phyloP scores from a whole-genome alignment of 2,797 vertebrate species.

The Paedocypris micromegethes region DNA sequence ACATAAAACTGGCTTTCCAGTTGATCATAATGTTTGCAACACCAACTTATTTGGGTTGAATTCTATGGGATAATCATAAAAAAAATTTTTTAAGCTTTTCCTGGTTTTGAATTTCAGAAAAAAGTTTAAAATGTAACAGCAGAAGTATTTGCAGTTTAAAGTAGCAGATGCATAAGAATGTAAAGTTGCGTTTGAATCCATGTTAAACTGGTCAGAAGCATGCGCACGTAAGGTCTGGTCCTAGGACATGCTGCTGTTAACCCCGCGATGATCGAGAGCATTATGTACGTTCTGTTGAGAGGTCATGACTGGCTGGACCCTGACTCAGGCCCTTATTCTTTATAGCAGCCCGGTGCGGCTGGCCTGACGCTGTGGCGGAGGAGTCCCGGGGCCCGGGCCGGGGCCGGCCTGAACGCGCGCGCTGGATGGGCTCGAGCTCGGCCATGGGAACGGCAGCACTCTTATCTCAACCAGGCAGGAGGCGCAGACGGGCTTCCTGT shows the following conservation, averaged over 20 bases:
- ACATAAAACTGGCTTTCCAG: too few species aligned
- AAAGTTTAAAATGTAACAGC: too few species aligned
- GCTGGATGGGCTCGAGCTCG: conserved; percentile 72
- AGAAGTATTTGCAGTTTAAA: too few species aligned
- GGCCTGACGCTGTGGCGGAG: conserved; percentile 78
- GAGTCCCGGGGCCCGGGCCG: conserved; percentile 75
- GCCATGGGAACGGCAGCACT: conserved; percentile 90
- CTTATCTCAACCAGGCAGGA: conserved; percentile 99
- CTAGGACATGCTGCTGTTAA: background rate
- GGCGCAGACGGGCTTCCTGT: conserved; percentile 96
- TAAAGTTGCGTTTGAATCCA: too few species aligned
- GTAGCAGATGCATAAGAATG: too few species aligned
- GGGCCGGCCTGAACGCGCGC: conserved; percentile 76
- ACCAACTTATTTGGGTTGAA: too few species aligned
- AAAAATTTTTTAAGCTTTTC: too few species aligned
- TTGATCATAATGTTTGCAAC: too few species aligned
- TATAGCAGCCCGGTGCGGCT: conserved; percentile 77
- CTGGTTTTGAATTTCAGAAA: too few species aligned
- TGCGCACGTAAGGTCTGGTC: too few species aligned
- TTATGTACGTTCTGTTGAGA: conserved; percentile 47
- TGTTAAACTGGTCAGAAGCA: too few species aligned
- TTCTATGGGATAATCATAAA: too few species aligned
- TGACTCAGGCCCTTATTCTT: conserved; percentile 75
- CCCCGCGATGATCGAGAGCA: conserved; percentile 26
- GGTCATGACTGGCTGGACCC: conserved; percentile 63